A percentile compares a stretch with the other conserved stretches of the same genome.
phyloP scores from a whole-genome alignment of 2,113 vertebrate genomes.

The Gallinago media region DNA sequence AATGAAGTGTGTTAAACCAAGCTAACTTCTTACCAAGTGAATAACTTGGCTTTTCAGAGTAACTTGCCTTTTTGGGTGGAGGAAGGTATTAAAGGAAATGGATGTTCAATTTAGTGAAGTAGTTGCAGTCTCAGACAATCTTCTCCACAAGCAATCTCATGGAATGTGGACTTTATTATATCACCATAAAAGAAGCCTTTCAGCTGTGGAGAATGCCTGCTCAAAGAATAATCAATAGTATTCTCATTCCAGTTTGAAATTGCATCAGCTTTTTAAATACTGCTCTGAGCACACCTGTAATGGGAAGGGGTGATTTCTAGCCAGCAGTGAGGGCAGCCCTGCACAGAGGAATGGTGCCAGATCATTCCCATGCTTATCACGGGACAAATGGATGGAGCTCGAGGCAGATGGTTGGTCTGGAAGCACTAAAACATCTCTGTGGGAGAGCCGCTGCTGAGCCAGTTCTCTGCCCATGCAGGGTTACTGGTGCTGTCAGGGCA shows the following conservation, averaged over 20 bases:
- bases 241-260: neutral
- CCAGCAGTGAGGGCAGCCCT: neutral
- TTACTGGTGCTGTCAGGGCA: neutral
- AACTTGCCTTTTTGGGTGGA: neutral
- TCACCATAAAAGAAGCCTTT: neutral
- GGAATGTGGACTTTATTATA: neutral
- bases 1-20: neutral
- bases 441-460: neutral
- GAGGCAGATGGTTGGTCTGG: neutral
- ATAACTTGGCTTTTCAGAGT: neutral
- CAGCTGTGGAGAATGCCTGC: neutral
- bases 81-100: neutral
- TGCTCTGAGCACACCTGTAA: neutral
- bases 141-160: neutral
- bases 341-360: neutral
- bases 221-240: neutral
- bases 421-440: neutral
- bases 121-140: neutral
- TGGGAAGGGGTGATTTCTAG: neutral
- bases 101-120: neutral
- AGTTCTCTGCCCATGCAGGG: neutral
- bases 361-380: accelerated
- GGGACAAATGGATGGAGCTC: accelerated
- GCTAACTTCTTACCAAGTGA: neutral
- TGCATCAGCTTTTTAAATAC: neutral